Evolutionary conservation across 64 coral and sea anemone genomes (phyloP).

Genomic region (Montipora sp.): DNA sequence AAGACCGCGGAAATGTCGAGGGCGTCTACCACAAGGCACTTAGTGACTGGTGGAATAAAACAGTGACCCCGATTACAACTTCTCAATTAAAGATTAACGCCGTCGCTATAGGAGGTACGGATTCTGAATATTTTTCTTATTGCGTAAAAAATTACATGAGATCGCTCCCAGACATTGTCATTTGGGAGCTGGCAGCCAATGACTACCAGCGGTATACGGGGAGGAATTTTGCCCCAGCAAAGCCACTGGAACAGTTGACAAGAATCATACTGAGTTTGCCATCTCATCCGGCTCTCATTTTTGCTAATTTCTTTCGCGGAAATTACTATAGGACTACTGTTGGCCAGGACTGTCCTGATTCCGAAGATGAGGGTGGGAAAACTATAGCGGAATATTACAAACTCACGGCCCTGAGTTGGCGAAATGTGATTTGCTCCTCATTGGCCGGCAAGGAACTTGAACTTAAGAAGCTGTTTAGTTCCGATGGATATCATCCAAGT

Average conservation of each 20-base stretch:
- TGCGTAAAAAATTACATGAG: conserved; percentile 93
- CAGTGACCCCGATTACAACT: conserved; percentile 77
- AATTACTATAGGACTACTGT: conserved; percentile 80
- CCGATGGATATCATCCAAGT: conserved; percentile 93
- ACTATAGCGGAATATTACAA: conserved; percentile 88
- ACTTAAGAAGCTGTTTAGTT: conserved; percentile 73
- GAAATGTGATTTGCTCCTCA: conserved; percentile 87
- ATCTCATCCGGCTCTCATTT: conserved; percentile 88
- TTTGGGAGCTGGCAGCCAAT: conserved; percentile 98
- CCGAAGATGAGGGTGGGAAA: conserved; percentile 90
- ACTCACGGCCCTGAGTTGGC: conserved; percentile 91
- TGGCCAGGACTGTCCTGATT: conserved; percentile 87
- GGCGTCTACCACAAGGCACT: conserved; percentile 89
- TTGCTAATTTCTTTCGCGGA: conserved; percentile 90
- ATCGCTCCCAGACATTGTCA: conserved; percentile 72
- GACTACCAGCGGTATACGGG: conserved; percentile 88
- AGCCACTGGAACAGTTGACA: conserved; percentile 86
- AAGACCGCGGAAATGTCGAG: conserved; percentile 86
- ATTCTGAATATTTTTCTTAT: conserved; percentile 99
- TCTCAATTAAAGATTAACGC: conserved; percentile 73
- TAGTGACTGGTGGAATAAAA: conserved; percentile 90
- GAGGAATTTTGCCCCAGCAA: conserved; percentile 82
- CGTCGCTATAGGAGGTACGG: conserved; percentile 92
- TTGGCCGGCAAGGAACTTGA: conserved; percentile 26
- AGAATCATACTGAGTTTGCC: conserved; percentile 80